Base-by-base conservation (phyloP, 2,113 vertebrate genomes). In the Thunnus maccoyii region DNA sequence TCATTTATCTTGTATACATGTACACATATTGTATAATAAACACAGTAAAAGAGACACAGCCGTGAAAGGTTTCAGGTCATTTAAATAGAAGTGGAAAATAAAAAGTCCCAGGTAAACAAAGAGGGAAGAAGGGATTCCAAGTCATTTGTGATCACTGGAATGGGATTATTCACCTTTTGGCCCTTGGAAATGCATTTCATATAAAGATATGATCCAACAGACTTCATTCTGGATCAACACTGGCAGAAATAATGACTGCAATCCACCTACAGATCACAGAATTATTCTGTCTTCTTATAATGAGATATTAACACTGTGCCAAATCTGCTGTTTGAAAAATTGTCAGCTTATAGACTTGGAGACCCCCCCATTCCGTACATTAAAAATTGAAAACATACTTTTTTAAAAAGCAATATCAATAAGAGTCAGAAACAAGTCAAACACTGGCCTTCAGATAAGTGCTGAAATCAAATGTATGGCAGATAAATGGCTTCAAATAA, bases 1-100 rank as follows among this genome's bases (percentile, higher is more conserved):
- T 94, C 76, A 79, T 90, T 93, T 92, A 91, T 93, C 89, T 89
- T 87, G 80, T 90, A 85, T 90, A 94, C 91, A 94, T 67, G 14
- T 88, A 94, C 84, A 93, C 82, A 27, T 90, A 92, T 88, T 50
- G 66, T 89, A 88, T 91, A 87, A 89, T 92, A 91, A 91, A 93
- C 77, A 91, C 84, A 88, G 88, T 91, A 89, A 88, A 93, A 93
- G 90, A 93, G 87, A 91, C 87, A 91, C 85, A 85, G 87, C 80
- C 60, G 51, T 83, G 77, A 87, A 86, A 80, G 83, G 73, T 87
- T 87, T 89, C 84, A 90, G 83, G 76, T 91, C 78, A 88, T 87
- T 91, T 89, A 86, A 92, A 83, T 68, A 90, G 84, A 87, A 81
- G 66, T 76, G 69, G 68, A 72, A 89, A 87, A 72, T 62, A 85